A percentile compares a stretch with the other conserved stretches of the same genome.
phyloP scores from a whole-genome alignment of 2,888 invertebrate species.

The Spicauda simplicius region DNA sequence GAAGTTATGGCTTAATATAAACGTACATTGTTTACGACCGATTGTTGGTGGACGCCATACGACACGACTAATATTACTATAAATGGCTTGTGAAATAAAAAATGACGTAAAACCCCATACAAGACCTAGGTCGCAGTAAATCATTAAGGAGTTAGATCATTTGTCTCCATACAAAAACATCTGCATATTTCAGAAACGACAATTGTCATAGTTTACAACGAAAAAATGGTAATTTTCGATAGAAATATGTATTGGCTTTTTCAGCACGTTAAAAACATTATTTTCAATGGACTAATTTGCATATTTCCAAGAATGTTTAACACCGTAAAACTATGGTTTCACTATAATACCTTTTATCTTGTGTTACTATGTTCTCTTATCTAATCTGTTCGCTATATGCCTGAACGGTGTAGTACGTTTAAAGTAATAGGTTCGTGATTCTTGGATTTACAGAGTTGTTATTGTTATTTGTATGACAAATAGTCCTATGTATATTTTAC shows the following conservation, averaged over 20 bases:
- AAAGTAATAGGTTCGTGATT: constrained; percentile 17
- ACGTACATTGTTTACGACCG: too few species aligned
- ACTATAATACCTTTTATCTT: constrained; percentile 25
- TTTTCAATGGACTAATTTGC: constrained; percentile 33
- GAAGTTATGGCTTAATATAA: too few species aligned
- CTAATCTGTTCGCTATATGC: constrained; percentile 30
- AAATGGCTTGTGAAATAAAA: too few species aligned
- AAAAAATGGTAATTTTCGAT: constrained; percentile 19
- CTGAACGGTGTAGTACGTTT: constrained; percentile 20
- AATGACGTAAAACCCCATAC: too few species aligned
- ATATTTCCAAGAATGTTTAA: constrained; percentile 30
- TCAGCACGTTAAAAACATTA: constrained; percentile 13
- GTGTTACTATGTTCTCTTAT: constrained; percentile 32
- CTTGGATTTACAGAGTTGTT: constrained; percentile 13
- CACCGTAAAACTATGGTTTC: constrained; percentile 18
- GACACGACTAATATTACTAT: too few species aligned
- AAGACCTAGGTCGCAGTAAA: background rate
- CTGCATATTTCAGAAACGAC: constrained; percentile 10
- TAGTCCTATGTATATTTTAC: constrained; percentile 3
- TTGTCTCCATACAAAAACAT: background rate
- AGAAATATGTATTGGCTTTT: constrained; percentile 7
- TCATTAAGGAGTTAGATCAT: background rate
- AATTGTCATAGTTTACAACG: constrained; percentile 6
- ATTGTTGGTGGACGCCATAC: too few species aligned
- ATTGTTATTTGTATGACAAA: constrained; percentile 22